Base-by-base conservation (phyloP, 2,113 vertebrate species). In the Gambusia holbrooki region DNA sequence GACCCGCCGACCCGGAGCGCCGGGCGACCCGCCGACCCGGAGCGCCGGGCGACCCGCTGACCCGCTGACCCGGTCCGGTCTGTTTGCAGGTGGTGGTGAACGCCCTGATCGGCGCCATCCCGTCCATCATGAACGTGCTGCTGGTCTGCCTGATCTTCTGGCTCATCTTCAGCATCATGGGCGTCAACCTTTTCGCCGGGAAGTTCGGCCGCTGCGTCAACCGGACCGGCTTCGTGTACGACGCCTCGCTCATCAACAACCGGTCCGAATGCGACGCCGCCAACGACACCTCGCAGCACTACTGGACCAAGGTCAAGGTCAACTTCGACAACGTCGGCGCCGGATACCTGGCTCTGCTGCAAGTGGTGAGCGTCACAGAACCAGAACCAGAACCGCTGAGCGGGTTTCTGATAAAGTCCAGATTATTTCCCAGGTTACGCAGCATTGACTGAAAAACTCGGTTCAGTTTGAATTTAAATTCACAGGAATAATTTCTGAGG, bases 101-200 rank as follows among this genome's bases (percentile, higher is more conserved):
- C 10, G 97, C 98, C 62, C 93, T 99, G 58, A 96, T 99, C 76
- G 98, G 98, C 0, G 98, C 98, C 71, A 99, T 99, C 84, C 98
- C 98, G 0, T 99, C 98, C 93, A 99, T 99, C 94, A 99, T 99
- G 97, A 99, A 99, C 19, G 98, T 99, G 68, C 95, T 99, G 61
- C 96, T 99, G 0, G 97, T 99, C 86, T 99, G 97, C 76, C 96
- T 99, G 90, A 99, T 99, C 94, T 99, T 99, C 95, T 99, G 98
- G 98, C 97, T 99, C 22, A 99, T 99, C 95, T 99, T 99, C 86
- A 99, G 98, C 94, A 99, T 99, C 93, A 98, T 99, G 97, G 98
- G 98, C 11, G 98, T 99, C 82, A 99, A 99, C 94, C 93, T 99
- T 35, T 99, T 99, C 5, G 97, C 98, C 0, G 98, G 98, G 1